These are phyloP conservation scores for Cromileptes altivelis DNA, from an alignment of 2,113 vertebrate species.

Conservation along the genomic window DNA sequence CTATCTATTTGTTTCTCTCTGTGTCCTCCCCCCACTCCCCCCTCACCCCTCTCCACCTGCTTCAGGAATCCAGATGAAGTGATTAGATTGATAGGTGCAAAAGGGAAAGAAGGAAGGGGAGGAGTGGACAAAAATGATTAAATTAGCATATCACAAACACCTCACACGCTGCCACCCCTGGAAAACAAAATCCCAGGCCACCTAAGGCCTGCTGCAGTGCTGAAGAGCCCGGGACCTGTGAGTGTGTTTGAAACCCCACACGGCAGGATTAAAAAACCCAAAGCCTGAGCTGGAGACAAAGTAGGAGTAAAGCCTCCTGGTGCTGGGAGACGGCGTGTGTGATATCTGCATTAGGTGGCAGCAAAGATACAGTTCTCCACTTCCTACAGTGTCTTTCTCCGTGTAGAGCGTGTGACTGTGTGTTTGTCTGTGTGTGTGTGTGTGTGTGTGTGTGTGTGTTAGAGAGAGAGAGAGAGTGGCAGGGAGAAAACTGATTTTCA, in stretches of 20 bases:
- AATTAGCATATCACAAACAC: constrained; percentile 86
- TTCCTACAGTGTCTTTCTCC: constrained; percentile 33
- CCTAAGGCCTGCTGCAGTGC: constrained; percentile 64
- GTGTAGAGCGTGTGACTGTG: background rate
- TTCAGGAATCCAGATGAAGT: constrained; percentile 82
- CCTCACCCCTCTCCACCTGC: constrained; percentile 32
- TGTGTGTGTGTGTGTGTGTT: background rate
- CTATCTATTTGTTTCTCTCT: constrained; percentile 48
- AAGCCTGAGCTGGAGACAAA: constrained; percentile 69
- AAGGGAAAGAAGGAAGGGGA: constrained; percentile 68
- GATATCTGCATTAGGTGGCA: constrained; percentile 88
- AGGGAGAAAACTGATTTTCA: background rate
- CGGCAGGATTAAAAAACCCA: constrained; percentile 65
- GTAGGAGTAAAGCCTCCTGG: constrained; percentile 68
- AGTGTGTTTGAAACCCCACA: constrained; percentile 68
- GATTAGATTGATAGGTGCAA: constrained; percentile 85
- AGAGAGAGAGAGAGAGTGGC: no score
- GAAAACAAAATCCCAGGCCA: constrained; percentile 74
- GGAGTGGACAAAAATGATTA: constrained; percentile 84
- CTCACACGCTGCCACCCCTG: constrained; percentile 58
- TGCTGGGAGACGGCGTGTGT: constrained; percentile 71
- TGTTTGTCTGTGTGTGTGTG: constrained; percentile 35
- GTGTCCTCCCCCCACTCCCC: background rate
- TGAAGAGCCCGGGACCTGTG: constrained; percentile 61
- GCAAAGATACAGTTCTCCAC: constrained; percentile 85